Base-by-base conservation (phyloP, 2,888 invertebrate species). In the Sminthurinus aureus region DNA sequence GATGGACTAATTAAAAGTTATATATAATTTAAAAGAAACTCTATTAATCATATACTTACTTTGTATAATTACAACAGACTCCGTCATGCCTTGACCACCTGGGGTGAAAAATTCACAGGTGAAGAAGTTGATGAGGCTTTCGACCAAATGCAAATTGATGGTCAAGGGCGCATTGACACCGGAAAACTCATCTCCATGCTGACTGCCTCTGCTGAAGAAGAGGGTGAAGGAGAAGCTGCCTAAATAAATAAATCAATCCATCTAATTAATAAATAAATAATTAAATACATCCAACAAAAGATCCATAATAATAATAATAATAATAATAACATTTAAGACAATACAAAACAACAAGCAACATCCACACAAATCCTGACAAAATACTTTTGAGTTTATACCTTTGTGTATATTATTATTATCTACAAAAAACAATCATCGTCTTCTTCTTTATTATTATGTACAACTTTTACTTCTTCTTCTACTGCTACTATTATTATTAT, bases 51-150 rank as follows among this genome's bases (percentile, higher is more conserved):
- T 71, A 24, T 15, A 22, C 24, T 22, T 22, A 58, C 11, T 71
- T 22, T 71, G 22, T 71, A 38, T 38, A 38, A 38, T 38, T 38
- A 38, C 6, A 2, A 2, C 89, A 94, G 94, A 91, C 92, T 97
- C 92, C 95, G 96, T 92, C 95, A 96, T 91, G 95, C 96, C 89
- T 93, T 97, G 91, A 95, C 96, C 94, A 96, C 95, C 92, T 97
- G 95, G 94, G 97, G 97, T 89, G 97, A 97, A 91, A 97, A 96
- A 92, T 97, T 97, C 94, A 92, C 93, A 91, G 92, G 93, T 89
- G 94, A 95, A 91, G 96, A 97, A 91, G 95, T 95, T 90, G 96
- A 96, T 91, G 96, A 97, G 91, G 96, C 96, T 87, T 96, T 94
- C 92, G 96, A 96, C 92, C 95, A 96, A 92, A 96, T 97, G 94